phyloP scores from a whole-genome alignment of 2,888 invertebrate species.

The Druceiella hillmani region DNA sequence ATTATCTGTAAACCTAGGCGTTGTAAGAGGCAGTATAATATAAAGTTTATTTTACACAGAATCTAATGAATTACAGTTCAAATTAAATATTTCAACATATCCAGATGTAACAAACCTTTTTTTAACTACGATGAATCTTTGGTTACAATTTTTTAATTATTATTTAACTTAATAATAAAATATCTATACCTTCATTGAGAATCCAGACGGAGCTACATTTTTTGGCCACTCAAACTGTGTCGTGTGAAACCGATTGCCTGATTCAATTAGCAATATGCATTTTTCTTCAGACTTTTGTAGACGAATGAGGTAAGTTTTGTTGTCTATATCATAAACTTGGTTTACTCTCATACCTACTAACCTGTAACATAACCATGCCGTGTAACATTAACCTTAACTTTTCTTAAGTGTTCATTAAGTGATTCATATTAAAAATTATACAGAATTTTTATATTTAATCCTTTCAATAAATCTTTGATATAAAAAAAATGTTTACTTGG shows the following conservation, averaged over 20 bases:
- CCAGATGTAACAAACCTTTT: no score
- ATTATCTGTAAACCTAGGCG: no score
- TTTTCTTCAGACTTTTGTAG: conserved; percentile 84
- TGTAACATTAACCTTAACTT: not conserved
- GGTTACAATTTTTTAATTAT: no score
- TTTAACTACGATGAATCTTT: no score
- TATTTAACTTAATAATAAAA: no score
- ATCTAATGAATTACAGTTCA: no score
- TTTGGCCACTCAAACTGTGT: conserved; percentile 99
- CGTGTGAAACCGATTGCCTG: conserved; percentile 88
- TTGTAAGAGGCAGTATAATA: no score
- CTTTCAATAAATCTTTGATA: no score
- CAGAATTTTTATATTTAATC: no score
- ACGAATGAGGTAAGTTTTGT: conserved; percentile 90
- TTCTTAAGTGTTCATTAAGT: not conserved
- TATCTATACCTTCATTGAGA: conserved; percentile 86
- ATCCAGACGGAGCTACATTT: conserved; percentile 90
- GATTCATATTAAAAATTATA: conserved; percentile 2
- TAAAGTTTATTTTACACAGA: no score
- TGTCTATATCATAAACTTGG: conserved; percentile 97
- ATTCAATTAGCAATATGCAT: conserved; percentile 83
- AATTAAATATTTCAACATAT: no score
- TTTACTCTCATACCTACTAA: conserved; percentile 88
- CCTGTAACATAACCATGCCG: conserved; percentile 48
- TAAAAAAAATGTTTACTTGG: no score